Evolutionary conservation across 1,140 invertebrate genomes (phyloP), one percentile per base, ranked within the genome.

Genomic region (Drosophila funebris): DNA sequence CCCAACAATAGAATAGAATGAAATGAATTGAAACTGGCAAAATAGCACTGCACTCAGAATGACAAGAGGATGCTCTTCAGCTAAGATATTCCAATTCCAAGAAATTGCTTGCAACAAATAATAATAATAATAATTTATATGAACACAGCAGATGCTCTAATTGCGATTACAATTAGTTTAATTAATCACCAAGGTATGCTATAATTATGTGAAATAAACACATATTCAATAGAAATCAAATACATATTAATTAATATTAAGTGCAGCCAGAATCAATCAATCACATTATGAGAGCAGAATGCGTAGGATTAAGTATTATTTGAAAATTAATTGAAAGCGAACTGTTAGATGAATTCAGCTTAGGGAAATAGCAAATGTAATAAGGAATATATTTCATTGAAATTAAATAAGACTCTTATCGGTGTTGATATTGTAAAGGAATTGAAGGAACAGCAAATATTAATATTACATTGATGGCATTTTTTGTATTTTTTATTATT

Each of bases 21-120:
- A 6, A 44, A 44, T 58, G 39, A 16, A 27, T 33, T 67, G 27
- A 22, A 48, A 31, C 63, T 44, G 31, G 46, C 46, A 61, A 39
- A 63, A 48, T 53, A 63, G 67, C 46, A 67, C 14, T 54, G 54
- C 44, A 60, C 41, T 39, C 18, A 43, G 31, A 31, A 54, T 48
- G 68, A 56, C 61, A 71, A 54, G 16, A 64, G 8, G 50, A 64
- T 71, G 68, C 68, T 64, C 67, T 70, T 56, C 50, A 60, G 14
- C 37, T 16, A 5, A 9, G 37, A 20, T 11, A 57, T 43, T 27
- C 9, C 37, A 29, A 27, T n/a, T n/a, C n/a, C n/a, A n/a, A 13
- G 22, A 27, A 43, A 7, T 2, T 48, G 4, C 22, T 14, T 31
- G 9, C 29, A 31, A 52, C 27, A 50, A 50, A 16, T 44, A 22